Conservation (phyloP, 1,140 invertebrate genomes). For the Trichonephila clavipes region DNA sequence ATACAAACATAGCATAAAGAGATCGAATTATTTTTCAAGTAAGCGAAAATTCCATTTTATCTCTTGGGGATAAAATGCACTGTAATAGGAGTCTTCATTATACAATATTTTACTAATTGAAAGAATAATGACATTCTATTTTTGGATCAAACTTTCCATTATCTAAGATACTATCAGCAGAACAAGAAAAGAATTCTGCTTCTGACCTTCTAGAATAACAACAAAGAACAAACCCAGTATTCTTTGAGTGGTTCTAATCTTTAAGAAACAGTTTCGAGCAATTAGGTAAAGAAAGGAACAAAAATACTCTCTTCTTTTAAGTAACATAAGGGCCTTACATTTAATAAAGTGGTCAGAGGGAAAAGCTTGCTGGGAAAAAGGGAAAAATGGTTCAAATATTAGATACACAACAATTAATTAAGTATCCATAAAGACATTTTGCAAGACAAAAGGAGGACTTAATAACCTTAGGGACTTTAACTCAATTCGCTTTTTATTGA, state of each 20-base stretch:
- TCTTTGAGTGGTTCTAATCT: background rate
- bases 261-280: background rate
- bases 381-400: constrained; percentile 15
- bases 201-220: background rate
- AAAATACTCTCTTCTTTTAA: background rate
- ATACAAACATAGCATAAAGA: too few relatives aligned
- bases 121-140: constrained; percentile 7
- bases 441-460: background rate
- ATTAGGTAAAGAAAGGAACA: background rate
- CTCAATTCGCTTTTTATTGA: constrained; percentile 8
- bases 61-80: too few relatives aligned
- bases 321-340: constrained; percentile 18
- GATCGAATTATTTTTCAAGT: too few relatives aligned
- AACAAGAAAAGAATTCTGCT: background rate
- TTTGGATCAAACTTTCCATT: background rate
- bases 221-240: background rate
- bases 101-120: background rate
- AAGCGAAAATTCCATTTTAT: too few relatives aligned
- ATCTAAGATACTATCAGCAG: background rate
- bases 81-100: too few relatives aligned
- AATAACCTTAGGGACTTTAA: constrained; percentile 14
- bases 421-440: constrained; percentile 7
- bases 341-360: background rate
- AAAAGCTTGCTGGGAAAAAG: background rate
- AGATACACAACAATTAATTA: constrained; percentile 15